Conservation (phyloP, 2,113 vertebrate genomes). For the Zosterops lateralis region DNA sequence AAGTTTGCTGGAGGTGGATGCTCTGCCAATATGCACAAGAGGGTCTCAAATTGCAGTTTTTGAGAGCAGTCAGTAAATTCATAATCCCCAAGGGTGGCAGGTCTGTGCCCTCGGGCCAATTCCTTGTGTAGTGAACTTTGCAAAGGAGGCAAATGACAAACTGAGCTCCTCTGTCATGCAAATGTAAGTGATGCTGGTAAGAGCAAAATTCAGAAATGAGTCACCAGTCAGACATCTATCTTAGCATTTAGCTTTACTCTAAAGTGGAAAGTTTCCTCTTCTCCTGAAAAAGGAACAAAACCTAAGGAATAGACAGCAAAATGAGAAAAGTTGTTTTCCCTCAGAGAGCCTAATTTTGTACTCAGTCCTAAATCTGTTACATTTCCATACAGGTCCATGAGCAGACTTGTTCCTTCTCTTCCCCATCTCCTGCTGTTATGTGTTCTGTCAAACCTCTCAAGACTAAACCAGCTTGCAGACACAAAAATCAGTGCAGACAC, state of each 20-base stretch:
- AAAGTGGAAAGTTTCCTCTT: neutral
- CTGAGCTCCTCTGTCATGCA: neutral
- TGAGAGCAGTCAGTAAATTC: neutral
- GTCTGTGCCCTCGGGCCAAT: too few species aligned
- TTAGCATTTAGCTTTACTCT: neutral
- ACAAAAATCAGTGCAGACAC: neutral
- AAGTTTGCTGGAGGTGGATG: neutral
- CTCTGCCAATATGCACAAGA: neutral
- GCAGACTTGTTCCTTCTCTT: neutral
- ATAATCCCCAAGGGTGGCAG: rapidly evolving
- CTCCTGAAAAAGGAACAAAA: neutral
- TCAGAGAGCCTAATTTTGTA: neutral
- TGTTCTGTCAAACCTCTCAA: neutral
- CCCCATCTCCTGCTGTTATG: neutral
- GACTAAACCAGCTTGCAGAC: neutral
- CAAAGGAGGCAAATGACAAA: neutral
- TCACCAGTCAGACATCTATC: neutral
- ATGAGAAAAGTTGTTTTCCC: neutral
- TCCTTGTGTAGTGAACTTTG: neutral
- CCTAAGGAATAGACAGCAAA: neutral
- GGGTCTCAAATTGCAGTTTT: neutral
- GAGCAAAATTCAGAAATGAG: neutral
- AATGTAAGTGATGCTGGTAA: neutral
- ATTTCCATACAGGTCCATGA: neutral
- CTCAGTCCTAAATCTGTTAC: neutral